A percentile compares a stretch with the other conserved stretches of the same genome.
Conservation (phyloP, 2,797 vertebrate genomes). For the Denticeps clupeoides region DNA sequence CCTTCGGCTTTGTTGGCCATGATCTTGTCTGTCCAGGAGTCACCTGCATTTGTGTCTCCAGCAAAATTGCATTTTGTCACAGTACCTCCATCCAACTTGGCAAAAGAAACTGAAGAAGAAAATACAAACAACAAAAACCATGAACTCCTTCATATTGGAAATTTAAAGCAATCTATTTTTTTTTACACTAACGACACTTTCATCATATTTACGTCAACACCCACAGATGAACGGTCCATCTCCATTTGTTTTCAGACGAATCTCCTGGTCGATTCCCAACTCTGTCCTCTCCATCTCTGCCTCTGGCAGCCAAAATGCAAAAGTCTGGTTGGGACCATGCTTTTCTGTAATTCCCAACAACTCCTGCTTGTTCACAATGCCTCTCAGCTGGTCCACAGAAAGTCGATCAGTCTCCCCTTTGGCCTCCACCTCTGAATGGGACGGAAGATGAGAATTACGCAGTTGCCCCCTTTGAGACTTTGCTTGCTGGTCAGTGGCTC, state of each 20-base stretch:
- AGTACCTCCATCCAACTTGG: conserved; percentile 66
- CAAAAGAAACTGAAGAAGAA: conserved; percentile 60
- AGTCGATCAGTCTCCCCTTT: conserved; percentile 68
- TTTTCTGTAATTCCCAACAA: conserved; percentile 57
- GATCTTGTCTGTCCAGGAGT: conserved; percentile 81
- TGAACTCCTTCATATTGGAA: neutral
- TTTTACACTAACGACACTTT: neutral
- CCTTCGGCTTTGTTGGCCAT: conserved; percentile 61
- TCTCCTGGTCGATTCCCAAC: conserved; percentile 59
- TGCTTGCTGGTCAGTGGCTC: too few species aligned
- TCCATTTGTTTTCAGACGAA: conserved; percentile 74
- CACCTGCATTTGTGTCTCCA: conserved; percentile 65
- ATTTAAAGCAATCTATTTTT: too few species aligned
- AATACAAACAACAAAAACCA: conserved; percentile 11
- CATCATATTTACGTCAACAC: conserved; percentile 20
- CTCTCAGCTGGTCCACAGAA: conserved; percentile 52
- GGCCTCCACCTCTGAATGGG: conserved; percentile 62
- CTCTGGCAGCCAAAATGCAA: conserved; percentile 76
- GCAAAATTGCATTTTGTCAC: conserved; percentile 82
- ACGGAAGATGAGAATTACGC: neutral
- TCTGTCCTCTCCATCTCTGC: conserved; percentile 65
- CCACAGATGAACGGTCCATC: conserved; percentile 76
- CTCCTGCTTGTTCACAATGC: conserved; percentile 59
- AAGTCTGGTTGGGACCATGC: conserved; percentile 49
- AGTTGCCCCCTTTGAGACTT: too few species aligned